Conservation (phyloP, 2,113 vertebrate species). For the Zeus faber region DNA sequence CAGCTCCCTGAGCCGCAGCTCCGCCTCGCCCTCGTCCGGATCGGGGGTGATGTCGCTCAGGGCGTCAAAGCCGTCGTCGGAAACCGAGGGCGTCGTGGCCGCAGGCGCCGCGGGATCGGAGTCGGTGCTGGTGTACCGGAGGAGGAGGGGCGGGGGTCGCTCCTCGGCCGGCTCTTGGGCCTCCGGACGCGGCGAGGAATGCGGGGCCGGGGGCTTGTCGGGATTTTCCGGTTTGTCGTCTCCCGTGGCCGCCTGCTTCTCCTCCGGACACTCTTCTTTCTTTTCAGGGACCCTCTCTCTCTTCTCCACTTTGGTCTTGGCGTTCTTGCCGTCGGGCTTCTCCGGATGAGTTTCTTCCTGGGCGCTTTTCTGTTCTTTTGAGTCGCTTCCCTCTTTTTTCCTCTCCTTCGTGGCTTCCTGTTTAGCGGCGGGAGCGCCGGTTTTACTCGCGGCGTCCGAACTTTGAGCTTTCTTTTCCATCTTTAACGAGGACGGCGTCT, state of each 20-base stretch:
- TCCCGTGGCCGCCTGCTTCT: slow-evolving; percentile 35
- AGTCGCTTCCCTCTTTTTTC: slow-evolving; percentile 73
- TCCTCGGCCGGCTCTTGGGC: slow-evolving; percentile 33
- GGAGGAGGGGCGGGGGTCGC: slow-evolving; percentile 28
- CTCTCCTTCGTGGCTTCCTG: slow-evolving; percentile 70
- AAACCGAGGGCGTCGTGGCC: slow-evolving; percentile 59
- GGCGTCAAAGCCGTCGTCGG: slow-evolving; percentile 69
- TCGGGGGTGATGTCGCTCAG: slow-evolving; percentile 72
- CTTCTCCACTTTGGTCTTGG: slow-evolving; percentile 60
- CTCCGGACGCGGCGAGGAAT: slow-evolving; percentile 21
- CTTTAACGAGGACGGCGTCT: slow-evolving; percentile 64
- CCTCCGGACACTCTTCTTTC: slow-evolving; percentile 49
- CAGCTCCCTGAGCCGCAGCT: slow-evolving; percentile 20
- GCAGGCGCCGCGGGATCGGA: slow-evolving; percentile 60
- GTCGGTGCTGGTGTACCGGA: slow-evolving; percentile 54
- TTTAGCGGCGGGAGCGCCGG: slow-evolving; percentile 56
- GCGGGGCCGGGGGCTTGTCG: slow-evolving; percentile 21
- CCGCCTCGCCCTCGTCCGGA: slow-evolving; percentile 49
- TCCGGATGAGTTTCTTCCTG: slow-evolving; percentile 68
- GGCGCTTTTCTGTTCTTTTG: slow-evolving; percentile 77
- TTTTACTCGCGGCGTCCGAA: slow-evolving; percentile 75
- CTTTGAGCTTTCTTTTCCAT: slow-evolving; percentile 75
- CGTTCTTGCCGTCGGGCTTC: slow-evolving; percentile 50
- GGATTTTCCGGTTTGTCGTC: slow-evolving; percentile 42
- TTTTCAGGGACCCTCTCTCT: slow-evolving; percentile 60